Conservation (phyloP, 2,888 invertebrate species). For the Patella ulyssiponensis region DNA sequence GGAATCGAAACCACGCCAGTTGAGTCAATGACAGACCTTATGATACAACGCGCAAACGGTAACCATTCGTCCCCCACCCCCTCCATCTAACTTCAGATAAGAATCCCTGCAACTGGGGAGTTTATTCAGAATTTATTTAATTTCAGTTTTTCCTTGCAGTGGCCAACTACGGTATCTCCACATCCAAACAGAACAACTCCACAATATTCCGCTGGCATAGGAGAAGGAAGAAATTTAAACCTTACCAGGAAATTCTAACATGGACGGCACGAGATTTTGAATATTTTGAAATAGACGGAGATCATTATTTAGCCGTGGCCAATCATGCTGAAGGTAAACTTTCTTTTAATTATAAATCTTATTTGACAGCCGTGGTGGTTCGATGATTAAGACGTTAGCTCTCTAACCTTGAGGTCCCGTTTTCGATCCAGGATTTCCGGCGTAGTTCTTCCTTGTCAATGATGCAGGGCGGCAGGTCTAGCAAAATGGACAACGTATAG, state of each 20-base stretch:
- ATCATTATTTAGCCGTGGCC: constrained; percentile 66
- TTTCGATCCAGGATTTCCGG: too few species aligned
- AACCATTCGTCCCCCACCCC: too few species aligned
- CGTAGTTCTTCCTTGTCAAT: too few species aligned
- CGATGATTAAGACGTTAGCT: too few species aligned
- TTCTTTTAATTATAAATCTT: not conserved
- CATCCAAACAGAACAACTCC: constrained; percentile 54
- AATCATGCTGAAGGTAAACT: constrained; percentile 67
- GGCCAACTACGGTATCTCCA: constrained; percentile 64
- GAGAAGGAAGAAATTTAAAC: constrained; percentile 58
- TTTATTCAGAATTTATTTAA: constrained; percentile 23
- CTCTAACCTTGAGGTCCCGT: too few species aligned
- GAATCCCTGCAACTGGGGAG: too few species aligned
- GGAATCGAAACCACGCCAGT: too few species aligned
- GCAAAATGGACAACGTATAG: too few species aligned
- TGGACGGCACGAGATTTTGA: constrained; percentile 69
- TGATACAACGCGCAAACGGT: too few species aligned
- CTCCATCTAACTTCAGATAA: too few species aligned
- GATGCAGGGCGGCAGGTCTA: too few species aligned
- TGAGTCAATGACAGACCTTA: too few species aligned
- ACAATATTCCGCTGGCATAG: constrained; percentile 66
- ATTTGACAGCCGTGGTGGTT: not conserved
- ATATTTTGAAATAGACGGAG: constrained; percentile 60
- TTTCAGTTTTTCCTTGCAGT: constrained; percentile 71
- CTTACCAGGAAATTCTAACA: constrained; percentile 61